Evolutionary conservation across 2,888 invertebrate genomes (phyloP).

Genomic region (Heliconius charithonia): DNA sequence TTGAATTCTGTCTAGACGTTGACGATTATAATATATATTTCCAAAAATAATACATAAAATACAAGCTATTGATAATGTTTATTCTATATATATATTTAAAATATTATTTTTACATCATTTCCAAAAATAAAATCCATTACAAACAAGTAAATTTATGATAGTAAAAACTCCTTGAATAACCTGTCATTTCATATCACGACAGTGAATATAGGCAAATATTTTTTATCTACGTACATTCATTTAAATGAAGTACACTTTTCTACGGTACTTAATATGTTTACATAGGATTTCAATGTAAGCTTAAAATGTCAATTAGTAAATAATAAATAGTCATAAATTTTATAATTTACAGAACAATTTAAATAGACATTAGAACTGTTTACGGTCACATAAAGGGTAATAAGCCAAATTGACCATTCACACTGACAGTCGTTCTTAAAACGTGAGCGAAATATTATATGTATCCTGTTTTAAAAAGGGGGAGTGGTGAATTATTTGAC

Average conservation of each 20-base stretch:
- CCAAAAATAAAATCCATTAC: not conserved
- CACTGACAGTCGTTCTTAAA: slow-evolving; percentile 43
- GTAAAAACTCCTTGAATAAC: slow-evolving; percentile 7
- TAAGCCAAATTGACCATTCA: slow-evolving; percentile 38
- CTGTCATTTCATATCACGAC: slow-evolving; percentile 12
- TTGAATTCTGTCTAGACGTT: slow-evolving; percentile 5
- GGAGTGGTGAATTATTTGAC: slow-evolving; percentile 66
- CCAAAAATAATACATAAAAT: not conserved
- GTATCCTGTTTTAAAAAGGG: slow-evolving; percentile 67
- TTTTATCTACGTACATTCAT: slow-evolving; percentile 8
- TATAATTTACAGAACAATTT: slow-evolving; percentile 35
- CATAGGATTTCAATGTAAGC: slow-evolving; percentile 13
- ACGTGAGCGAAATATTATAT: slow-evolving; percentile 48
- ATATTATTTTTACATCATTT: not conserved
- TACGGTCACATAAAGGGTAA: slow-evolving; percentile 31
- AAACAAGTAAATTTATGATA: not conserved
- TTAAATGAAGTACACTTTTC: slow-evolving; percentile 4
- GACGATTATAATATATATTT: not conserved
- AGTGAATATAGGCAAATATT: slow-evolving; percentile 12
- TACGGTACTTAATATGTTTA: slow-evolving; percentile 28
- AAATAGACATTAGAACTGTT: slow-evolving; percentile 34
- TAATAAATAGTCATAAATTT: slow-evolving; percentile 36
- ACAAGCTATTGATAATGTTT: not conserved
- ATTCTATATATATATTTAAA: not conserved
- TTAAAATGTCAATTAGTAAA: slow-evolving; percentile 36